Base-by-base conservation (phyloP, 2,797 vertebrate genomes). In the Etheostoma nigrum region DNA sequence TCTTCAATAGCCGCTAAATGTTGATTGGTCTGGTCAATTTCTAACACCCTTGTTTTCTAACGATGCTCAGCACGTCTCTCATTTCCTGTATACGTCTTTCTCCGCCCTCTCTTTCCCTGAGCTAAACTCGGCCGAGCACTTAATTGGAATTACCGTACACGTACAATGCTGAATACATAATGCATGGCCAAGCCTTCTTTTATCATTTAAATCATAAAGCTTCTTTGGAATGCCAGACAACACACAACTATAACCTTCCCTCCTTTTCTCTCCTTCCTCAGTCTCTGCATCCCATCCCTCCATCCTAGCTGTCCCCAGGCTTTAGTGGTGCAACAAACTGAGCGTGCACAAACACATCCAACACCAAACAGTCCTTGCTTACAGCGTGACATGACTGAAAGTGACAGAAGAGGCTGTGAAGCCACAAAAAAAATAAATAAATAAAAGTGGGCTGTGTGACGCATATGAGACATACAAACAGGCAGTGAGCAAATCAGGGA, bases 141-240 rank as follows among this genome's bases (percentile, higher is more conserved):
- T 94, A 92, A 95, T 95, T 95, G 92, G 90, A 93, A 92, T 93
- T 91, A 93, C 86, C 30, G 74, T 85, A 85, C 90, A 93, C 86
- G 86, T 91, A 91, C 88, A 83, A 79, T 59, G 76, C 59, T 87
- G 89, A 74, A 94, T 95, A 79, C 92, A 95, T 95, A 93, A 95
- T 95, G 92, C 90, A 95, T 92, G 70, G 67, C 68, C 82, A 19
- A 77, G 84, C 72, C 76, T 89, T 91, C 93, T 90, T 93, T 92
- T 92, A 94, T 94, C 90, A 94, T 94, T 94, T 92, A 91, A 94
- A 95, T 93, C 92, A 93, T 92, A 91, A 92, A 86, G 86, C 91
- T 88, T 79, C 78, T 90, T 90, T 76, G 86, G 86, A 89, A 90
- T 83, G 85, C 86, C 79, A 87, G 81, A 90, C 81, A 88, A 89